Evolutionary conservation across 1,140 invertebrate species (phyloP).

Genomic region (Drosophila bocki): DNA sequence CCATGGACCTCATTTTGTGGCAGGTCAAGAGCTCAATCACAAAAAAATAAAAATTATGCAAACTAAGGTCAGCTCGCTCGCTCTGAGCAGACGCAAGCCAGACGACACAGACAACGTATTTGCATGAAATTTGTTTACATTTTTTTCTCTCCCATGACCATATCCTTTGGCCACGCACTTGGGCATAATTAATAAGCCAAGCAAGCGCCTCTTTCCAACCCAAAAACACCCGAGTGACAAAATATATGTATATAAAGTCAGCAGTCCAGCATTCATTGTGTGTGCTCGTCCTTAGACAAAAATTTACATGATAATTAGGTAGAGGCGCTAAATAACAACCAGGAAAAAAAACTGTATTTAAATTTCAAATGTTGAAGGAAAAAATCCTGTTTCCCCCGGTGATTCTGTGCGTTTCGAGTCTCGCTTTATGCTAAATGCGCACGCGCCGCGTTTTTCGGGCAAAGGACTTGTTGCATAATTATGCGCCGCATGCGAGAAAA

Average conservation of each 20-base stretch:
- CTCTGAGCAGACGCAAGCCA: constrained; percentile 39
- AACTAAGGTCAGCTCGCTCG: constrained; percentile 69
- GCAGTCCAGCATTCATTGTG: constrained; percentile 32
- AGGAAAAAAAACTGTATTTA: constrained; percentile 60
- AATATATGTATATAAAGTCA: constrained; percentile 32
- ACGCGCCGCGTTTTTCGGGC: constrained; percentile 69
- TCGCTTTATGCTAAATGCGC: constrained; percentile 74
- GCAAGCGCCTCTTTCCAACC: constrained; percentile 18
- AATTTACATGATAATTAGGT: constrained; percentile 83
- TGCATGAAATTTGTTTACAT: constrained; percentile 75
- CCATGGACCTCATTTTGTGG: constrained; percentile 48
- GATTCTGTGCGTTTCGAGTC: constrained; percentile 19
- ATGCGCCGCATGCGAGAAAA: constrained; percentile 74
- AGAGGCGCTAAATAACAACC: constrained; percentile 53
- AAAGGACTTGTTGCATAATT: constrained; percentile 85
- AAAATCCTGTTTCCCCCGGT: constrained; percentile 68
- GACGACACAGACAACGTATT: constrained; percentile 60
- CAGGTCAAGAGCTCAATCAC: constrained; percentile 71
- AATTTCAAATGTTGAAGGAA: constrained; percentile 75
- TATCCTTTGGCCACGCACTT: constrained; percentile 80
- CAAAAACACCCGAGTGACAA: constrained; percentile 45
- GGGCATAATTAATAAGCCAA: constrained; percentile 82
- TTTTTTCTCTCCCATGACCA: constrained; percentile 45
- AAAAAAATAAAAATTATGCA: constrained; percentile 70
- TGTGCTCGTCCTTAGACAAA: constrained; percentile 61